Percentiles rank a stretch among this genome's conserved stretches.
phyloP scores from a whole-genome alignment of 2,888 invertebrate genomes.

The Volucella zonaria region DNA sequence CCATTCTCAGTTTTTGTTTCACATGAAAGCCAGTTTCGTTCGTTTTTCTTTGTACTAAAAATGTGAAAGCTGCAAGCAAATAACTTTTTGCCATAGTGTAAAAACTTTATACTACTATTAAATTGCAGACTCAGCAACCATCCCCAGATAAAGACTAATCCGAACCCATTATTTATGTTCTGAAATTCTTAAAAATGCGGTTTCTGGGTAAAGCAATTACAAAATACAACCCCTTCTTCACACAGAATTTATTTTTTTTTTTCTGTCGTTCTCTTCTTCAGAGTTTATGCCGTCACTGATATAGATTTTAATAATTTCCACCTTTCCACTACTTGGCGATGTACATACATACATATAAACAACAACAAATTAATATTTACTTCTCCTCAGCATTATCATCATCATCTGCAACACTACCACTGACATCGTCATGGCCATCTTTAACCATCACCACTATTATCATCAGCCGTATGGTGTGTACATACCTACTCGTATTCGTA shows the following conservation, averaged over 20 bases:
- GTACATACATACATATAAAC: neutral
- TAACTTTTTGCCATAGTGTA: too few species aligned
- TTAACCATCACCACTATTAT: conserved; percentile 25
- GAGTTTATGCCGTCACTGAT: neutral
- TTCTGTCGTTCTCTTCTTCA: neutral
- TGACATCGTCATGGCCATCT: neutral
- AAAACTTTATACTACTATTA: too few species aligned
- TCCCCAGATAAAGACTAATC: neutral
- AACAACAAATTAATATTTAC: conserved; percentile 8
- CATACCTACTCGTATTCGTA: neutral
- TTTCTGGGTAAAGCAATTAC: neutral
- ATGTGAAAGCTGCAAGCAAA: too few species aligned
- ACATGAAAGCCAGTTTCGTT: too few species aligned
- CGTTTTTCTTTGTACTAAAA: too few species aligned
- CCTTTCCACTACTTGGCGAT: conserved; percentile 14
- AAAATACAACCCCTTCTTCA: neutral
- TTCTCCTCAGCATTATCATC: conserved; percentile 47
- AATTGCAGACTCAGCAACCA: too few species aligned
- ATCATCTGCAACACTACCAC: conserved; percentile 41
- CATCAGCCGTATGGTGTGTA: conserved; percentile 39
- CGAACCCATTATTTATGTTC: neutral
- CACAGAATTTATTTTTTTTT: neutral
- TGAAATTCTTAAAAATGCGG: neutral
- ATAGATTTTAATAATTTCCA: conserved; percentile 40
- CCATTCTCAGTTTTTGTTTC: too few species aligned